Evolutionary conservation across 2,797 vertebrate species (phyloP).

Genomic region (Simalia tracyae): DNA sequence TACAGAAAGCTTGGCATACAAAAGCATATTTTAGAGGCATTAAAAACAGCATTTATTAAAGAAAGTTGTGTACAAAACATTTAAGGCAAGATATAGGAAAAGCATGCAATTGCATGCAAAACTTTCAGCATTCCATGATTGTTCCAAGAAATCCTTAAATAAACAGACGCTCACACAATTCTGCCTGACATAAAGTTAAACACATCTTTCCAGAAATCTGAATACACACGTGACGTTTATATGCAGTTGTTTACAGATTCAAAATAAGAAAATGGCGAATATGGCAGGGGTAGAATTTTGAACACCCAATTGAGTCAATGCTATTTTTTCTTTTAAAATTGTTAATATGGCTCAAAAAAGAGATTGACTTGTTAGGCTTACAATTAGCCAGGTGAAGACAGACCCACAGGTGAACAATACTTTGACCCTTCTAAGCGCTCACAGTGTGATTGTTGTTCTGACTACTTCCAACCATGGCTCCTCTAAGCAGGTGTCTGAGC

Average conservation of each 20-base stretch:
- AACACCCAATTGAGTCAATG: neutral
- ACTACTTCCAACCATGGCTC: neutral
- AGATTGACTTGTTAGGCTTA: neutral
- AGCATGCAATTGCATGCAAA: neutral
- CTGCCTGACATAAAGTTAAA: neutral
- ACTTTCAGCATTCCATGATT: neutral
- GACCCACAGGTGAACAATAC: neutral
- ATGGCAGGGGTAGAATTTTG: neutral
- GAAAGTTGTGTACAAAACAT: neutral
- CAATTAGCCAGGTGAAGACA: neutral
- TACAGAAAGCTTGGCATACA: neutral
- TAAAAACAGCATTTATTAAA: neutral
- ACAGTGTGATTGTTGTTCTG: neutral
- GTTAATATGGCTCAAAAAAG: neutral
- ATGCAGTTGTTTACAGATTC: neutral
- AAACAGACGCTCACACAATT: neutral
- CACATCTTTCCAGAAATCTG: neutral
- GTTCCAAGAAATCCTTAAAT: neutral
- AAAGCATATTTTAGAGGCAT: neutral
- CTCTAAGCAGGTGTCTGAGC: neutral
- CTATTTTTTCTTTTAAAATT: neutral
- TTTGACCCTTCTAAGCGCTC: neutral
- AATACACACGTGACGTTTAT: neutral
- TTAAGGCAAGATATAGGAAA: neutral
- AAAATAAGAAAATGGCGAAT: neutral